Percentiles rank a stretch among this genome's conserved stretches.
phyloP scores from a whole-genome alignment of 2,797 vertebrate genomes.

The Melanotaenia pygmaea region DNA sequence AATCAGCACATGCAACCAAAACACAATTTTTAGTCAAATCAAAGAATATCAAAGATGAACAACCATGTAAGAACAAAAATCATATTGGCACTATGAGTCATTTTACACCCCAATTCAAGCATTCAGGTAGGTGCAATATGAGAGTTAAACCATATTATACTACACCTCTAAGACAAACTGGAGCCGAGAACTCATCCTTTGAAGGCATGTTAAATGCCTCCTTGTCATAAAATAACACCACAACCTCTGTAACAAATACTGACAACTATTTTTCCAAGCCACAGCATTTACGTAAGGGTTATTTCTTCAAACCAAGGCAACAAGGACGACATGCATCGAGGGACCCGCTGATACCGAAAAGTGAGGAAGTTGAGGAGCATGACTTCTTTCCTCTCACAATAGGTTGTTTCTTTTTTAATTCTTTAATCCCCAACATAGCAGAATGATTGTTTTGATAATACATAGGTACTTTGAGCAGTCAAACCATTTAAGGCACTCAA shows the following conservation, averaged over 20 bases:
- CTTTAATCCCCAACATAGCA: not conserved
- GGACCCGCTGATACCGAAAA: slow-evolving; percentile 4
- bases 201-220: slow-evolving; percentile 16
- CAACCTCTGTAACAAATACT: slow-evolving; percentile 5
- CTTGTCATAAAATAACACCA: slow-evolving; percentile 16
- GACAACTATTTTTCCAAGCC: slow-evolving; percentile 12
- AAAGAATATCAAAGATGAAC: slow-evolving; percentile 47
- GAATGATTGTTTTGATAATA: not conserved
- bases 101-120: slow-evolving; percentile 59
- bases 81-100: slow-evolving; percentile 76
- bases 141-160: slow-evolving; percentile 47
- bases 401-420: not conserved
- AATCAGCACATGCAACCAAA: slow-evolving; percentile 28
- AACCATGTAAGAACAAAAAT: slow-evolving; percentile 63
- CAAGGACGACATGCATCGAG: not conserved
- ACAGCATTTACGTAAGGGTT: slow-evolving; percentile 6
- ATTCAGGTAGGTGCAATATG: slow-evolving; percentile 68
- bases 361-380: slow-evolving; percentile 36
- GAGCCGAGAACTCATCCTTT: slow-evolving; percentile 43
- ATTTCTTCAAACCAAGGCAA: slow-evolving; percentile 14
- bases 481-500: not conserved
- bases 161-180: slow-evolving; percentile 38
- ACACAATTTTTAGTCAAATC: slow-evolving; percentile 30
- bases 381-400: not conserved
- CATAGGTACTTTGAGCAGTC: not conserved